Percentiles rank a stretch among this genome's conserved stretches.
Conservation (phyloP, 2,113 vertebrate genomes). For the Melozone crissalis region DNA sequence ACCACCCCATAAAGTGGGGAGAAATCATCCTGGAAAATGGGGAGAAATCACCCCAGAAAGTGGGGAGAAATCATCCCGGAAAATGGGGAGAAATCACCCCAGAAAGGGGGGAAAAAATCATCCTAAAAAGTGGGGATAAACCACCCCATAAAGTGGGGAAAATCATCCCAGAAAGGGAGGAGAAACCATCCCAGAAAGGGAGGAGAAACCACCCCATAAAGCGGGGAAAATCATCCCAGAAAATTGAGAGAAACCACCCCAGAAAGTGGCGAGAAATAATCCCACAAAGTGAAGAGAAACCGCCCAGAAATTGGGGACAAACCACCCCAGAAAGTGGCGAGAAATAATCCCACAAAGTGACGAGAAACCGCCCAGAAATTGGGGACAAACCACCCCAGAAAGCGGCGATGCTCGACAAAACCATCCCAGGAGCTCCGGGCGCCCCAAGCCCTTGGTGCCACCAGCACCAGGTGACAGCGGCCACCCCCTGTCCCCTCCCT, state of each 20-base stretch:
- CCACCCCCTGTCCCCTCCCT: background rate
- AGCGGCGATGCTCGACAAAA: fast-evolving
- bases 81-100: fast-evolving
- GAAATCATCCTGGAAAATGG: fast-evolving
- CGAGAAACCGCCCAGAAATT: fast-evolving
- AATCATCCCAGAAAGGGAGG: fast-evolving
- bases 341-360: fast-evolving
- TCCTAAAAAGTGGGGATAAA: background rate
- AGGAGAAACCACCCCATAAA: fast-evolving
- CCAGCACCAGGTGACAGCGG: background rate
- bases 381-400: fast-evolving
- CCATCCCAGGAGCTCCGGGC: fast-evolving
- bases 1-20: fast-evolving
- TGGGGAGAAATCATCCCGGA: fast-evolving
- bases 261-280: fast-evolving
- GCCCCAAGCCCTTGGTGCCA: background rate
- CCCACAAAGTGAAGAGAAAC: fast-evolving
- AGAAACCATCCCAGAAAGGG: fast-evolving
- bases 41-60: fast-evolving
- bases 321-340: fast-evolving
- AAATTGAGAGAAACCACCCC: too few species aligned
- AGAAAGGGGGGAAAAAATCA: too few species aligned
- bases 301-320: fast-evolving
- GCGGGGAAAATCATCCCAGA: fast-evolving
- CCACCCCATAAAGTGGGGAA: fast-evolving